These are phyloP conservation scores for Ectropis grisescens DNA, from an alignment of 1,140 invertebrate species.

Conservation along the genomic window DNA sequence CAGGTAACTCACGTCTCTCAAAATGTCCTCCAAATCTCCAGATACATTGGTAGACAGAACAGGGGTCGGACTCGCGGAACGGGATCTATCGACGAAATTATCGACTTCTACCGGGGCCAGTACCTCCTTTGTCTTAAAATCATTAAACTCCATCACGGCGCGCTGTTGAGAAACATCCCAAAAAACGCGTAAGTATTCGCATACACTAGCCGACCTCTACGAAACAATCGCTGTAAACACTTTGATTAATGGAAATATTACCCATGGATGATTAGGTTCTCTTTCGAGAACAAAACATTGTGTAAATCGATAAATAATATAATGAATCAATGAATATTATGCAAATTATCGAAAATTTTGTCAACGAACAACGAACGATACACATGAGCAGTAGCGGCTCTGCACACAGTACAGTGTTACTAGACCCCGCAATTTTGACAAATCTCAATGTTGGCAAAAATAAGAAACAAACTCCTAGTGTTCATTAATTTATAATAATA, in stretches of 20 bases:
- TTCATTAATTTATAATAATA: no score
- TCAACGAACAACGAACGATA: no score
- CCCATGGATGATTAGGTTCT: slow-evolving; percentile 62
- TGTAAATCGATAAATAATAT: slow-evolving; percentile 13
- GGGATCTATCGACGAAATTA: slow-evolving; percentile 42
- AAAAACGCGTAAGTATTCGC: slow-evolving; percentile 22
- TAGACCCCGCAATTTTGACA: no score
- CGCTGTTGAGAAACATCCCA: slow-evolving; percentile 44
- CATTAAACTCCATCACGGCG: slow-evolving; percentile 64
- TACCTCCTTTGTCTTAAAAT: slow-evolving; percentile 50
- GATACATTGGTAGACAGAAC: slow-evolving; percentile 44
- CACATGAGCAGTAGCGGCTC: no score
- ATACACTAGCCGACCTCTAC: slow-evolving; percentile 23
- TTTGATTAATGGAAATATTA: slow-evolving; percentile 28
- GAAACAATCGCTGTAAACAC: slow-evolving; percentile 17
- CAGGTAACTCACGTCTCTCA: slow-evolving; percentile 55
- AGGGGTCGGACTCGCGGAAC: slow-evolving; percentile 42
- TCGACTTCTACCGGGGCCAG: slow-evolving; percentile 49
- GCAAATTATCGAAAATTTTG: no score
- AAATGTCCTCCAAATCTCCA: slow-evolving; percentile 62
- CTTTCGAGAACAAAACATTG: slow-evolving; percentile 62
- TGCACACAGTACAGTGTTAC: no score
- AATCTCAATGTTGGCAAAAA: no score
- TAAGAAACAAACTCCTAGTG: no score
- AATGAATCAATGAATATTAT: neutral